Base-by-base conservation (phyloP, 2,888 invertebrate species). In the Nomada ruficornis region DNA sequence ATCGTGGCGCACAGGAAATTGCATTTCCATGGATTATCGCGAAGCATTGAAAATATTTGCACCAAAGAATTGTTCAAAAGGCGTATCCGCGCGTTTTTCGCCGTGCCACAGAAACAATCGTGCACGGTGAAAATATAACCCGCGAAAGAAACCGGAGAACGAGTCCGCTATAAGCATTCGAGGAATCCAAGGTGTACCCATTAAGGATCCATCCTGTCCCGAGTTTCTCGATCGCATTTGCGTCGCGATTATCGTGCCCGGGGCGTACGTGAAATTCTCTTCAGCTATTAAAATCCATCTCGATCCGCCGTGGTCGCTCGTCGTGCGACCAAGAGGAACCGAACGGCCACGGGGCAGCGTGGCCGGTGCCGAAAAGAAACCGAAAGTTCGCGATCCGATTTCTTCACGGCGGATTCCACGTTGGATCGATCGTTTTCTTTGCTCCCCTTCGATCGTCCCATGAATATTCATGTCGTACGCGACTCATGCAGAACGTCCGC, bases 401-500 rank as follows among this genome's bases (percentile, higher is more conserved):
- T 83, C 82, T 88, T 88, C 87, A 20, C 72, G 55, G 57, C 44
- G 57, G 76, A 88, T 87, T 88, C 80, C 77, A 65, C 50, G 54
- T 26, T 67, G 54, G 62, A 77, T 77, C 63, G 26, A 36, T 29
- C 26, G 59, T 44, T 60, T 55, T 29, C 52, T 67, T 65, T 75
- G 65, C 65, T 42, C 64, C n/a, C 13, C 44, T 50, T 64, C 47
- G 69, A 80, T 44, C 68, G 42, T 52, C 10, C 42, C 57, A 91
- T 91, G 90, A 91, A 91, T 91, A 92, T 92, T 92, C 90, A 91
- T 91, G 86, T 13, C 26, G 65, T 1, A 52, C 59, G 29, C 60
- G 68, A 87, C 88, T 91, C 88, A 91, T 91, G 91, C 89, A 90
- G 86, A 90, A 84, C 79, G 79, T 72, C 80, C 80, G 74, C 23